phyloP scores from a whole-genome alignment of 2,888 invertebrate genomes.

The Drosophila sordidula region DNA sequence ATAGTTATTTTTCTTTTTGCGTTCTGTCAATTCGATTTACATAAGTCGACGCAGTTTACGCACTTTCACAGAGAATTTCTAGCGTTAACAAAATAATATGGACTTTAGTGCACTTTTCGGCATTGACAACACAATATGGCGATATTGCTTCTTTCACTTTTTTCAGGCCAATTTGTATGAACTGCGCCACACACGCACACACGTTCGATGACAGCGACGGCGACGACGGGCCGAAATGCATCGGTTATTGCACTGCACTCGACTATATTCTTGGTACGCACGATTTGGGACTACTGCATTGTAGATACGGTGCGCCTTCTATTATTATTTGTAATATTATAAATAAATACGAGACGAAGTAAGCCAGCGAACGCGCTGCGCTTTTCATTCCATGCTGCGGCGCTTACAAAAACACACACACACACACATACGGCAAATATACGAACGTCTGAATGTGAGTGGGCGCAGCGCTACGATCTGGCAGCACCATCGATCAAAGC shows the following conservation, averaged over 20 bases:
- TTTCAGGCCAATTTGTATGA: slow-evolving; percentile 67
- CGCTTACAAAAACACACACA: slow-evolving; percentile 63
- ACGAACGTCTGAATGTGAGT: slow-evolving; percentile 33
- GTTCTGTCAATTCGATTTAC: slow-evolving; percentile 53
- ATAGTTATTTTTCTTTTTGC: slow-evolving; percentile 56
- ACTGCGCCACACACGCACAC: slow-evolving; percentile 66
- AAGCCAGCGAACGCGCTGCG: slow-evolving; percentile 67
- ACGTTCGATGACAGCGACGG: slow-evolving; percentile 31
- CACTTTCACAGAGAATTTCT: slow-evolving; percentile 18
- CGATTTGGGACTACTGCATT: slow-evolving; percentile 20
- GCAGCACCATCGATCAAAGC: slow-evolving; percentile 45
- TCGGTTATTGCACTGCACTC: slow-evolving; percentile 65
- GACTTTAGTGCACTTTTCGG: slow-evolving; percentile 63
- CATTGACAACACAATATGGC: slow-evolving; percentile 75
- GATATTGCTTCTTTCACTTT: slow-evolving; percentile 68
- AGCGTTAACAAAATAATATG: slow-evolving; percentile 12
- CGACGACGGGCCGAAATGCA: slow-evolving; percentile 52
- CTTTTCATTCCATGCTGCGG: slow-evolving; percentile 76
- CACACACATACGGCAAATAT: slow-evolving; percentile 23
- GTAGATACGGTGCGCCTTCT: slow-evolving; percentile 26
- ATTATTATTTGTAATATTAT: slow-evolving; percentile 43
- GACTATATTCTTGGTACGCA: slow-evolving; percentile 35
- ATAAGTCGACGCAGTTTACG: slow-evolving; percentile 54
- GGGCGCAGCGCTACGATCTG: slow-evolving; percentile 38
- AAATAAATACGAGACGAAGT: slow-evolving; percentile 59